These are phyloP conservation scores for Helogale parvula DNA, from an alignment of 2,113 vertebrate genomes.

Conservation along the genomic window DNA sequence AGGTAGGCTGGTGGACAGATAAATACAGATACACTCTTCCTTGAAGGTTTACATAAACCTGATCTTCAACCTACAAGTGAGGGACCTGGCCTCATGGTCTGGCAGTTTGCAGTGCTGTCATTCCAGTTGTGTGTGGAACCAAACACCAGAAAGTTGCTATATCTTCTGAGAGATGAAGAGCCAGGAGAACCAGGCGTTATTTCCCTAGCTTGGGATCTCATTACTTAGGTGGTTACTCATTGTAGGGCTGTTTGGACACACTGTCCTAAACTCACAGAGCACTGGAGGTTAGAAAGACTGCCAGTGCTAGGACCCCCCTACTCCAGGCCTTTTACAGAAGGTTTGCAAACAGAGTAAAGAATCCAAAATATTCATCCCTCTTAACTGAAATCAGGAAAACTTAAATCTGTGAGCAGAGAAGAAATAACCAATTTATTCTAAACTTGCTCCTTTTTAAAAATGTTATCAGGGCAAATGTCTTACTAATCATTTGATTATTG, in stretches of 20 bases:
- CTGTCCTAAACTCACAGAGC: not conserved
- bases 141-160: not conserved
- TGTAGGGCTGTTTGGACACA: not conserved
- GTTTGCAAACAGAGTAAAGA: not conserved
- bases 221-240: not conserved
- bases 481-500: not conserved
- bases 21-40: not conserved
- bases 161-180: not conserved
- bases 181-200: not conserved
- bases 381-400: not conserved
- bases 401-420: not conserved
- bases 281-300: not conserved
- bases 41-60: not conserved
- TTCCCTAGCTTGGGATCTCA: not conserved
- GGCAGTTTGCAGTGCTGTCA: not conserved
- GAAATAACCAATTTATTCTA: not conserved
- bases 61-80: not conserved
- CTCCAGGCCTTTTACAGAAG: not conserved
- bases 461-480: not conserved
- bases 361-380: not conserved
- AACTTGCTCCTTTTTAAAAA: not conserved
- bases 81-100: not conserved
- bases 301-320: not conserved
- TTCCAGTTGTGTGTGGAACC: not conserved
- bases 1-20: too few relatives aligned